Conservation (phyloP, 2,888 invertebrate genomes). For the Encarsia formosa region DNA sequence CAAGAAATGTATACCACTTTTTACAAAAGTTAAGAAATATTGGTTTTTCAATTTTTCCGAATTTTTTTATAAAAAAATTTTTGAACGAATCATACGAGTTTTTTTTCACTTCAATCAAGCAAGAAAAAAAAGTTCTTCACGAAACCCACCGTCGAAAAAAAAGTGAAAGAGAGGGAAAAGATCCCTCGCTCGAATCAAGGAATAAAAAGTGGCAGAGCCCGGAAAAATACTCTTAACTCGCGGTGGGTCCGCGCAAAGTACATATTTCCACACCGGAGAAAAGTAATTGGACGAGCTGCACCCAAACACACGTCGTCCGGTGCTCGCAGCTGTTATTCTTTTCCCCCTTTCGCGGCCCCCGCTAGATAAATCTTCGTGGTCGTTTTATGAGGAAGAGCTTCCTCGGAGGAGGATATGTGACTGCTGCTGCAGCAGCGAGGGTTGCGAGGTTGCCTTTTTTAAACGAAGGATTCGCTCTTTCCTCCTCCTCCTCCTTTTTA, state of each 20-base stretch:
- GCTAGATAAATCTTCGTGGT: conserved; percentile 43
- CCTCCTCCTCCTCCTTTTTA: conserved; percentile 1
- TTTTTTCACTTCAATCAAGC: no score
- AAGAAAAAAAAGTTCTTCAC: no score
- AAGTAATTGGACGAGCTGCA: conserved; percentile 44
- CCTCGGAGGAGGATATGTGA: neutral
- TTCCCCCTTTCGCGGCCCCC: conserved; percentile 33
- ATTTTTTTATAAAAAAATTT: no score
- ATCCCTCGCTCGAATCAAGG: conserved; percentile 14
- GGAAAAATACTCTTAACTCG: conserved; percentile 21
- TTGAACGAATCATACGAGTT: no score
- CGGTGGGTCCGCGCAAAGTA: conserved; percentile 32
- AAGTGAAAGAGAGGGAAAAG: no score
- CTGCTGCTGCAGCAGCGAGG: conserved; percentile 8
- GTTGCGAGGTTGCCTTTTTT: conserved; percentile 25
- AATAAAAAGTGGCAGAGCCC: conserved; percentile 23
- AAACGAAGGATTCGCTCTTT: conserved; percentile 19
- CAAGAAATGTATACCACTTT: no score
- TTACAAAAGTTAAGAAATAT: no score
- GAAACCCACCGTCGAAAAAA: no score
- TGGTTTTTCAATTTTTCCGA: no score
- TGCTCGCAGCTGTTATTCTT: conserved; percentile 40
- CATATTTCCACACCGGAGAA: conserved; percentile 40
- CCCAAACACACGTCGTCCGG: conserved; percentile 40
- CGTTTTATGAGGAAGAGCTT: conserved; percentile 36